phyloP scores from a whole-genome alignment of 2,113 vertebrate genomes.

The Channa argus region DNA sequence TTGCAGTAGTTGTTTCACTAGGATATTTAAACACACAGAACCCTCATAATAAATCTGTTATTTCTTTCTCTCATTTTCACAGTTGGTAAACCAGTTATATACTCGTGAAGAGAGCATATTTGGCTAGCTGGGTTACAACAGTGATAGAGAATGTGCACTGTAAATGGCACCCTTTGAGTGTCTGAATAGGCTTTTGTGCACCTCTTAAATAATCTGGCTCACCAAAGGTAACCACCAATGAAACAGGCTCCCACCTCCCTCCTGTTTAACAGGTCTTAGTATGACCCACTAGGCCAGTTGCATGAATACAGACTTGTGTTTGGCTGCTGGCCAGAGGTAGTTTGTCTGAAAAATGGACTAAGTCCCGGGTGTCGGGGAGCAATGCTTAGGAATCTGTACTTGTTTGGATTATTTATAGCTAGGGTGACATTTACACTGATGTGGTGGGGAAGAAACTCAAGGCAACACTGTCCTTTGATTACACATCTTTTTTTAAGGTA shows the following conservation, averaged over 20 bases:
- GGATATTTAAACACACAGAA: constrained; percentile 7
- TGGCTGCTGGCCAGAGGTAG: constrained; percentile 67
- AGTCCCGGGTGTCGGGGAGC: constrained; percentile 61
- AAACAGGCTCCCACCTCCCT: constrained; percentile 47
- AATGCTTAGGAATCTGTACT: constrained; percentile 68
- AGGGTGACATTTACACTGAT: constrained; percentile 70
- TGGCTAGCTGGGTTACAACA: constrained; percentile 46
- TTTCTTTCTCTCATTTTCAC: constrained; percentile 37
- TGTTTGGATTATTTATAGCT: constrained; percentile 76
- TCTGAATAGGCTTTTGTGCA: constrained; percentile 77
- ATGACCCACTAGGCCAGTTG: constrained; percentile 55
- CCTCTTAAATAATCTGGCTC: constrained; percentile 72
- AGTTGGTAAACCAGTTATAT: constrained; percentile 32
- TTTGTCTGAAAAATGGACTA: constrained; percentile 62
- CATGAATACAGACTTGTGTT: constrained; percentile 75
- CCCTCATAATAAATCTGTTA: background rate
- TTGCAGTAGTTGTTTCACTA: constrained; percentile 2
- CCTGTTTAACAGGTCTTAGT: constrained; percentile 66
- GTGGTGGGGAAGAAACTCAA: constrained; percentile 48
- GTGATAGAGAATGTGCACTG: constrained; percentile 62
- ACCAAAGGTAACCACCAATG: constrained; percentile 63
- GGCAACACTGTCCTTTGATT: constrained; percentile 64
- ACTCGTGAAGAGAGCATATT: background rate
- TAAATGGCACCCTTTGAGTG: constrained; percentile 71
- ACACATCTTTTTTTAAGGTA: constrained; percentile 42